Percentiles rank a stretch among this genome's conserved stretches.
Conservation (phyloP, 2,888 invertebrate genomes). For the Acrocyrtus sp. region DNA sequence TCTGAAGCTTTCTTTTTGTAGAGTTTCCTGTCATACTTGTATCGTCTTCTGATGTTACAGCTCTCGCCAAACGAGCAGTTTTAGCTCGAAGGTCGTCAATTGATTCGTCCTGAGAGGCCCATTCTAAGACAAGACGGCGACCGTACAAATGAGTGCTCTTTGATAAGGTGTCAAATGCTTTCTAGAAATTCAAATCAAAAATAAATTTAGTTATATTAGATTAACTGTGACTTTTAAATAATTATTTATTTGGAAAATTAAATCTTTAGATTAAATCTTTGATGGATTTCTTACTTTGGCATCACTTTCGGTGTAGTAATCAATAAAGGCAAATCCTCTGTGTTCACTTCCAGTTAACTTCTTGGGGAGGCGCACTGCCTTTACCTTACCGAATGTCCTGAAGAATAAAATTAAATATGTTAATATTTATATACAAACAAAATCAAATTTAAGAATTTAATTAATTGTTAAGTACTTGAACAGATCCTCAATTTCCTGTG, state of each 20-base stretch:
- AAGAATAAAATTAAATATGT: neutral
- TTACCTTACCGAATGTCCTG: slow-evolving; percentile 93
- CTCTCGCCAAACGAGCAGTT: slow-evolving; percentile 73
- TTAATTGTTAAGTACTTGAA: slow-evolving; percentile 76
- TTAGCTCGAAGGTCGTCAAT: slow-evolving; percentile 85
- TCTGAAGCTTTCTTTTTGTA: slow-evolving; percentile 49
- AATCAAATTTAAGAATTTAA: neutral
- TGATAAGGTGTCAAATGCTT: slow-evolving; percentile 91
- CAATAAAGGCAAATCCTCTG: slow-evolving; percentile 97
- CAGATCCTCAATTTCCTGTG: slow-evolving; percentile 82
- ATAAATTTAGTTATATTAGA: slow-evolving; percentile 14
- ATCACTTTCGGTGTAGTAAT: slow-evolving; percentile 87
- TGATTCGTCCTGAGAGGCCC: slow-evolving; percentile 84
- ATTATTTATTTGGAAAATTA: neutral
- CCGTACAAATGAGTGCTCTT: slow-evolving; percentile 99
- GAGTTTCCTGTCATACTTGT: slow-evolving; percentile 23
- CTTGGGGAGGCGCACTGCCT: slow-evolving; percentile 88
- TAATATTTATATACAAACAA: too few species aligned
- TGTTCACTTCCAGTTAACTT: slow-evolving; percentile 86
- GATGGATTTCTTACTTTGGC: slow-evolving; percentile 78
- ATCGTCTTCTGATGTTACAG: neutral
- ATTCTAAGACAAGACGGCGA: slow-evolving; percentile 92
- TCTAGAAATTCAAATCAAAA: slow-evolving; percentile 69
- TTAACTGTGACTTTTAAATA: neutral
- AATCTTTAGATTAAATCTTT: slow-evolving; percentile 1